Base-by-base conservation (phyloP, 2,113 vertebrate species). In the Gnathonemus echidnorhynchus region DNA sequence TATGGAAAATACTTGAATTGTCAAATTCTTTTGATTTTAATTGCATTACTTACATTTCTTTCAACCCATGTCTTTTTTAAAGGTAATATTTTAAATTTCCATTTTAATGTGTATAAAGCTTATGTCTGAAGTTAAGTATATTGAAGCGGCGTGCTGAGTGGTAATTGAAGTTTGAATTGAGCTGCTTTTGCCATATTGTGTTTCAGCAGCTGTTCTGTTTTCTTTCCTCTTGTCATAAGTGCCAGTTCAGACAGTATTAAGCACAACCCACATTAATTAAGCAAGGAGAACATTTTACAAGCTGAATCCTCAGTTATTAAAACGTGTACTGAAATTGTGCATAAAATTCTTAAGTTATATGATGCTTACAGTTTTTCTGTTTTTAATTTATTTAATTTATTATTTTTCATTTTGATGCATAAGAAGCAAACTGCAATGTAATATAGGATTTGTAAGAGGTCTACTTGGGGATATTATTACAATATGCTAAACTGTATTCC, bases 1-100 rank as follows among this genome's bases (percentile, higher is more conserved):
- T 94, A 94, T 91, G 92, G 94, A 93, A 92, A 91, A 95, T 95
- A 95, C 95, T 96, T 96, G 95, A 96, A 96, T 94, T 94, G 92
- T 93, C 19, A 21, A 56, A 56, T 56, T 95, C 92, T 95, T 88
- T 88, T 53, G 11, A 39, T 89, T 89, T 49, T 21, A 89, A 89
- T 62, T 89, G 89, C 74, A 62, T 88, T 35, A 74, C 87, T 24
- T 90, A 66, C 48, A 50, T 88, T 88, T 88, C 11, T 88, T 88
- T 88, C 27, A 83, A 62, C 88, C 50, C 88, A 62, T 88, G 91
- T 93, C 87, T 93, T 90, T 90, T 90, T 89, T 92, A 88, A 90
- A 90, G 15, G 89, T 92, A 46, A 88, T 90, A 85, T 85, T 80
- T 80, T 84, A 45, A 31, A 46, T 85, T 88, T 88, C 66, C 80